Conservation (phyloP, 2,797 vertebrate species). For the Telmatherina bonti region DNA sequence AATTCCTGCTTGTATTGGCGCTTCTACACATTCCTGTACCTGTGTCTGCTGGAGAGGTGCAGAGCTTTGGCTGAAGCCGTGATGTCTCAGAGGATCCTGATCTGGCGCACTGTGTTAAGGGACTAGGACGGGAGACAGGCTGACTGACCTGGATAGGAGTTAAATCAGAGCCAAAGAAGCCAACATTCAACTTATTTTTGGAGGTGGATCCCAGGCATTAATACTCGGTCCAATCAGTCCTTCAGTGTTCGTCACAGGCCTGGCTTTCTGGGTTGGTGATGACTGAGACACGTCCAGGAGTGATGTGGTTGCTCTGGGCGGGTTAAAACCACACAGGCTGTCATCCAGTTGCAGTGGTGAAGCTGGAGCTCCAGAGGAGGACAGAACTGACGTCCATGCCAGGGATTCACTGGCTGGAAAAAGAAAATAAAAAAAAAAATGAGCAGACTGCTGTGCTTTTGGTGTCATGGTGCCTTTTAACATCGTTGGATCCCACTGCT, state of each 20-base stretch:
- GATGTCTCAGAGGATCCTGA: constrained; percentile 66
- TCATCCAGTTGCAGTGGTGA: constrained; percentile 48
- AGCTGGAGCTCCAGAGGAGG: constrained; percentile 43
- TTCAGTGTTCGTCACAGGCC: constrained; percentile 34
- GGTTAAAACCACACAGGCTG: constrained; percentile 62
- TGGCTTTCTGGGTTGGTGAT: constrained; percentile 35
- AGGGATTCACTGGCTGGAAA: constrained; percentile 43
- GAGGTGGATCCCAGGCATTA: constrained; percentile 35
- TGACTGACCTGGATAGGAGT: constrained; percentile 80
- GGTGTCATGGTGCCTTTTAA: constrained; percentile 56
- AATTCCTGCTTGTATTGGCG: constrained; percentile 22
- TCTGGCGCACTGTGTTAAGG: constrained; percentile 62
- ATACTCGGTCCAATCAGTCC: constrained; percentile 29
- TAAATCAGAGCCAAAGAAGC: constrained; percentile 50
- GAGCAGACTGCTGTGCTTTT: constrained; percentile 20
- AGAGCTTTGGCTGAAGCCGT: constrained; percentile 39
- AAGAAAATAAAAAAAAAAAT: constrained; percentile 17
- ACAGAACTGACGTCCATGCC: constrained; percentile 21
- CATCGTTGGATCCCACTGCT: constrained; percentile 22
- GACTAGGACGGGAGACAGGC: constrained; percentile 65
- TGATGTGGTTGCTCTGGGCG: constrained; percentile 66
- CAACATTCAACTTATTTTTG: constrained; percentile 45
- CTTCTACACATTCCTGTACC: constrained; percentile 53
- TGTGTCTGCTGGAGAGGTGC: constrained; percentile 52
- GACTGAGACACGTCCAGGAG: constrained; percentile 60